Conservation (phyloP, 30 jellyfish, hydroid and myxozoan genomes). For the Mastigias papua region DNA sequence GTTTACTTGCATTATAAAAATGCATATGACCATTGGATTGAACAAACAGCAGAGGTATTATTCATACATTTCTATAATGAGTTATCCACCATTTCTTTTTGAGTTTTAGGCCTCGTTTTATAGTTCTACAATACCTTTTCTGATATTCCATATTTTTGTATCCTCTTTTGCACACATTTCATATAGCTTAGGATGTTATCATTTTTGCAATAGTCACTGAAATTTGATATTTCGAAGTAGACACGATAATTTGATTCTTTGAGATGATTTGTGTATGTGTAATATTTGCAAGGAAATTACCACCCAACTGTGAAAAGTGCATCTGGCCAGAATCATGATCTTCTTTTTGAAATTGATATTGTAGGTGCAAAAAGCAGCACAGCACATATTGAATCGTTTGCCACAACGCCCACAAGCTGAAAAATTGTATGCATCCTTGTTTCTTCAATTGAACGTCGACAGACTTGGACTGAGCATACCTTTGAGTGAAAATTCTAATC, state of each 20-base stretch:
- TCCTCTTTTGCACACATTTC: too few species aligned
- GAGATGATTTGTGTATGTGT: too few species aligned
- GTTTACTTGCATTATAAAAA: constrained; percentile 93
- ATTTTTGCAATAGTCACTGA: too few species aligned
- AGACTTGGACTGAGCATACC: constrained; percentile 91
- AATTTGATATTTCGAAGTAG: too few species aligned
- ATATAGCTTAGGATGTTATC: too few species aligned
- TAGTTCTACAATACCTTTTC: too few species aligned
- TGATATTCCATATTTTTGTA: too few species aligned
- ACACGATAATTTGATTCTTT: too few species aligned
- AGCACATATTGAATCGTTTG: constrained; percentile 72
- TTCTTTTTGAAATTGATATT: not conserved
- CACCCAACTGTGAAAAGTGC: too few species aligned
- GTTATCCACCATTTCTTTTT: not conserved
- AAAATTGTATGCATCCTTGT: constrained; percentile 63
- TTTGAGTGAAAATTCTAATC: constrained; percentile 45
- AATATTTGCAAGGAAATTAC: too few species aligned
- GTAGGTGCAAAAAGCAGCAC: constrained; percentile 84
- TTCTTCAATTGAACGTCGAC: constrained; percentile 82
- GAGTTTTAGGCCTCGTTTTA: constrained; percentile 1
- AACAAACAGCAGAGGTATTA: constrained; percentile 81
- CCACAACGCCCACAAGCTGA: constrained; percentile 83
- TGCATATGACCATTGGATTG: constrained; percentile 92
- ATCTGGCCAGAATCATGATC: not conserved
- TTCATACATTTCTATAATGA: not conserved